Evolutionary conservation across 2,888 invertebrate genomes (phyloP), one percentile per base, ranked within the genome.

Genomic region (Limnephilus rhombicus): DNA sequence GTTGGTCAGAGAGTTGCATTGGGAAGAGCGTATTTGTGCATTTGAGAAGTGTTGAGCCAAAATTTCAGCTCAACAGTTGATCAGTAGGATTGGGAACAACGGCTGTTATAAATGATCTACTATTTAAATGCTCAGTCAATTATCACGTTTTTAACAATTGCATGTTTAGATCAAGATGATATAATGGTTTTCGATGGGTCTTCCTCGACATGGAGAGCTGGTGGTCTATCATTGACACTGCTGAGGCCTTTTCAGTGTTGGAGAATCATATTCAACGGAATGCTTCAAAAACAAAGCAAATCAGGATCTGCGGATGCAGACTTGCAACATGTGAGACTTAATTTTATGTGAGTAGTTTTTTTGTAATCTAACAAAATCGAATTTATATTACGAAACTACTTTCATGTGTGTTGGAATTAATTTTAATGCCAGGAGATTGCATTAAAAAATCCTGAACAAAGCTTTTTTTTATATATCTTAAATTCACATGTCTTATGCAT

Each of bases 191-290:
- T 91, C 87, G 95, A 95, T 94, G 95, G 95, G 13, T 95, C 95
- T 0, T 94, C 95, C 5, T 96, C 96, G 94, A 95, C 95, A 93
- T 97, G 97, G 97, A 96, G 96, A 93, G 96, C 96, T 0, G 96
- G 95, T 31, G 97, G 97, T 0, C 94, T 98, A 81, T 96, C 96
- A 94, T 95, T 98, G 49, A 97, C 97, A 94, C 95, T 97, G 82
- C 94, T 97, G 85, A 97, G 98, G 94, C 96, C 97, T 0, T 96
- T 97, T 94, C 95, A 95, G 92, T 96, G 96, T 91, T 96, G 97
- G 95, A 96, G 98, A 94, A 95, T 98, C 31, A 95, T 97, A 53
- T 98, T 96, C 94, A 98, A 97, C 94, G 98, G 98, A 0, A 95
- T 97, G n/a, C 94, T 98, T 86, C 96, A 95, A 94, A 96, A 96